These are phyloP conservation scores for Holothuria scabra DNA, from an alignment of 53 echinoderm and acorn worm species.

Conservation along the genomic window DNA sequence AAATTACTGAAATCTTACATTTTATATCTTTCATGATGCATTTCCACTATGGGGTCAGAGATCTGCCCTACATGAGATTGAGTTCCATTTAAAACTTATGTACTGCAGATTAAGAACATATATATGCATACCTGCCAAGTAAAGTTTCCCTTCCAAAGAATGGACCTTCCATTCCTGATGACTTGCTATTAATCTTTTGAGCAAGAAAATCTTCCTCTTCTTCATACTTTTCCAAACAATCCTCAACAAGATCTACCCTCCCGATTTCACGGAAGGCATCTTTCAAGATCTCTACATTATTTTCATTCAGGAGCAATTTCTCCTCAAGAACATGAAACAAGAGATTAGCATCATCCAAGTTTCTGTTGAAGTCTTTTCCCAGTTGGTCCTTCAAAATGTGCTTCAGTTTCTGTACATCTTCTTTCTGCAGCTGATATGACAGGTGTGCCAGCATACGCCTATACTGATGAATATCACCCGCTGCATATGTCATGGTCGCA, in stretches of 20 bases:
- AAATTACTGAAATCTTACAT: too few relatives aligned
- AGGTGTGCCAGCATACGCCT: constrained; percentile 16
- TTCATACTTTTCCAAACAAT: constrained; percentile 69
- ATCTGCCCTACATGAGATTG: too few relatives aligned
- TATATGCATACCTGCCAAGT: constrained; percentile 65
- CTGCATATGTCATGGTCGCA: not conserved
- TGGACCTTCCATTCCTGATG: constrained; percentile 67
- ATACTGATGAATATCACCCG: not conserved
- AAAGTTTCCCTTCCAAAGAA: constrained; percentile 71
- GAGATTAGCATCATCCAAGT: constrained; percentile 61
- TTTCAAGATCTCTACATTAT: constrained; percentile 72
- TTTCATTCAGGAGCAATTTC: constrained; percentile 74
- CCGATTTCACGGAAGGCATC: constrained; percentile 46
- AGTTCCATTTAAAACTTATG: too few relatives aligned
- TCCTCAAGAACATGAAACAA: constrained; percentile 82
- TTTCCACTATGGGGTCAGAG: too few relatives aligned
- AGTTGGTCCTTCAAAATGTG: constrained; percentile 50
- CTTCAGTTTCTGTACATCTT: not conserved
- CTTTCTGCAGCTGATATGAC: not conserved
- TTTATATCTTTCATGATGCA: too few relatives aligned
- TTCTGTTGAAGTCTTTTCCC: constrained; percentile 51
- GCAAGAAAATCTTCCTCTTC: constrained; percentile 64
- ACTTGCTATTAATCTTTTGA: constrained; percentile 56
- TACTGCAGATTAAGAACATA: too few relatives aligned
- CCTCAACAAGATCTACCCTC: constrained; percentile 70